Percentiles rank a stretch among this genome's conserved stretches.
These are phyloP conservation scores for Epistrophe eligans DNA, from an alignment of 2,888 invertebrate species.

Conservation along the genomic window DNA sequence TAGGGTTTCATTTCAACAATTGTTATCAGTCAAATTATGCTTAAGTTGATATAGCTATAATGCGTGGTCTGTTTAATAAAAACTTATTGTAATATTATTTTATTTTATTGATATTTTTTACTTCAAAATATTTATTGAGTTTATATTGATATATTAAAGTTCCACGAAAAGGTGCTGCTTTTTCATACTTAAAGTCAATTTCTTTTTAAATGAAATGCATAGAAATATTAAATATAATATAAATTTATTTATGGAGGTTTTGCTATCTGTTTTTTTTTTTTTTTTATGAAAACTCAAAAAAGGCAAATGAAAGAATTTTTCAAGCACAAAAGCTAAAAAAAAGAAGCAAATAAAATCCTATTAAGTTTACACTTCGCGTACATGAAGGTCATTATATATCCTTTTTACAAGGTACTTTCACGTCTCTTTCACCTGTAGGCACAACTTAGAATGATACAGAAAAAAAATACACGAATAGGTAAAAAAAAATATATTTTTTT, in stretches of 20 bases:
- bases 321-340: neutral
- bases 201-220: neutral
- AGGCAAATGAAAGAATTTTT: slow-evolving; percentile 10
- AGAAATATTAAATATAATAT: neutral
- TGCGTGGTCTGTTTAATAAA: too few relatives aligned
- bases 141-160: too few relatives aligned
- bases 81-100: too few relatives aligned
- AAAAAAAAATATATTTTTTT: neutral
- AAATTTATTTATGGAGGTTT: slow-evolving; percentile 25
- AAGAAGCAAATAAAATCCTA: slow-evolving; percentile 41
- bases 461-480: slow-evolving; percentile 12
- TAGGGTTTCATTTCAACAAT: too few relatives aligned
- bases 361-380: slow-evolving; percentile 37
- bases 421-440: slow-evolving; percentile 37
- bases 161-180: too few relatives aligned
- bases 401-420: slow-evolving; percentile 33
- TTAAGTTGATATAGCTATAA: too few relatives aligned
- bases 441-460: slow-evolving; percentile 16
- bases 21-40: too few relatives aligned
- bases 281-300: slow-evolving; percentile 15
- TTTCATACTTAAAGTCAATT: neutral
- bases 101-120: too few relatives aligned
- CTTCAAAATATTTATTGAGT: too few relatives aligned
- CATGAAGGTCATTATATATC: slow-evolving; percentile 50
- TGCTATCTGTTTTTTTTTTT: neutral